Percentiles rank a stretch among this genome's conserved stretches.
These are phyloP conservation scores for Pimpla rufipes DNA, from an alignment of 2,888 invertebrate species.

Conservation along the genomic window DNA sequence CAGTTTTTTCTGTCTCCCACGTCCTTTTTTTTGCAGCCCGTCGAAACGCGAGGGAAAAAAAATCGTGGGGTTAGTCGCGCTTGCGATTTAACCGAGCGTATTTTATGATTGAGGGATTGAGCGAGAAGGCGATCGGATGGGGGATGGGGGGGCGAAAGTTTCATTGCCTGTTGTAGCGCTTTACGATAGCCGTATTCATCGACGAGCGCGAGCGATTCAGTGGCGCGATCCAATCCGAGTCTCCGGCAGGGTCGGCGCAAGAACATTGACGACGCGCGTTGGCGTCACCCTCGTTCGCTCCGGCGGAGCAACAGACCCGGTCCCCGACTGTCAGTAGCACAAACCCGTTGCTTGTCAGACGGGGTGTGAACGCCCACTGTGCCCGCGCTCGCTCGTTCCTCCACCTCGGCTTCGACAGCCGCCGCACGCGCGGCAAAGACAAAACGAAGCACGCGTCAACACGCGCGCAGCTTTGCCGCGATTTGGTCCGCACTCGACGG, in stretches of 20 bases:
- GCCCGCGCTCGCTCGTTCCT: background rate
- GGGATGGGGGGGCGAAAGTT: background rate
- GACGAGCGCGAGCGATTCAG: slow-evolving; percentile 11
- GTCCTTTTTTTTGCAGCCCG: slow-evolving; percentile 19
- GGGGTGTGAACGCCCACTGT: slow-evolving; percentile 8
- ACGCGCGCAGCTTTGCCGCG: background rate
- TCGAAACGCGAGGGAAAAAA: slow-evolving; percentile 24
- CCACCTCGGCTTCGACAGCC: background rate
- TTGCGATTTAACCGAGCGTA: slow-evolving; percentile 34
- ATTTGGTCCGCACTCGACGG: no score
- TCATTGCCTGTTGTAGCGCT: slow-evolving; percentile 14
- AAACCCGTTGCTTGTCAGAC: slow-evolving; percentile 55
- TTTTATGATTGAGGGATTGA: slow-evolving; percentile 32
- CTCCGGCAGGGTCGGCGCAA: slow-evolving; percentile 15
- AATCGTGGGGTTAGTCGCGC: slow-evolving; percentile 14
- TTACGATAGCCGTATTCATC: slow-evolving; percentile 4
- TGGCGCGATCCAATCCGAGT: slow-evolving; percentile 26
- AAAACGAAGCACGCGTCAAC: background rate
- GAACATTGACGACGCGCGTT: slow-evolving; percentile 25
- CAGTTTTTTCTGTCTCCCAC: slow-evolving; percentile 1
- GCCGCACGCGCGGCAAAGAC: background rate
- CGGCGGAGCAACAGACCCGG: background rate
- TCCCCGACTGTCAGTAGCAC: slow-evolving; percentile 59
- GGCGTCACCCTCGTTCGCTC: background rate
- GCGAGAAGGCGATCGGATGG: background rate